Evolutionary conservation across 2,113 vertebrate genomes (phyloP).

Genomic region (Odontesthes bonariensis): DNA sequence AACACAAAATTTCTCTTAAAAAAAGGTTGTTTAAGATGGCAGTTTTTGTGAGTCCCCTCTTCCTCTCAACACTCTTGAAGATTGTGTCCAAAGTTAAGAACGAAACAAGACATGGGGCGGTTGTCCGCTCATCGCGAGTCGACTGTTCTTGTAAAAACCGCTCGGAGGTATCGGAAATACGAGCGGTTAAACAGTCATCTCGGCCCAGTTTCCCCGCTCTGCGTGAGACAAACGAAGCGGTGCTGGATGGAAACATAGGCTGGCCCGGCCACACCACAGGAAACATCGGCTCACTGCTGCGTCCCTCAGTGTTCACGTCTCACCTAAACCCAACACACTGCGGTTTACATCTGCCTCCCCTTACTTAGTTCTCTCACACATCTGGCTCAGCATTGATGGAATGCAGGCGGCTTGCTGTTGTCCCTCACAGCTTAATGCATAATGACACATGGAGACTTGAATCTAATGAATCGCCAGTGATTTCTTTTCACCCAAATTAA

Average conservation of each 20-base stretch:
- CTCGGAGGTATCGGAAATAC: slow-evolving; percentile 46
- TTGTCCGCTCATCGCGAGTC: neutral
- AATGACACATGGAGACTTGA: too few species aligned
- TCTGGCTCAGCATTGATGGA: too few species aligned
- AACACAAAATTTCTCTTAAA: neutral
- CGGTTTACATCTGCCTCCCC: too few species aligned
- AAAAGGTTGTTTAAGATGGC: neutral
- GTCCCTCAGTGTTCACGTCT: neutral
- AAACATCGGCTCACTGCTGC: slow-evolving; percentile 35
- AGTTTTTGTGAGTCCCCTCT: neutral
- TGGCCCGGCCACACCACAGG: slow-evolving; percentile 40
- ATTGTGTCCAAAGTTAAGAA: neutral
- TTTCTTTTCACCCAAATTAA: too few species aligned
- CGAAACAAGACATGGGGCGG: neutral
- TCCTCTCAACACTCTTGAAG: fast-evolving
- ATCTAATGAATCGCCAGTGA: too few species aligned
- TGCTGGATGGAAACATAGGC: slow-evolving; percentile 33
- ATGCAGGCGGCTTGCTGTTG: too few species aligned
- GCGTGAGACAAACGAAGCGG: slow-evolving; percentile 37
- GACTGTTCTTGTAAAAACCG: slow-evolving; percentile 7
- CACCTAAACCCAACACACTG: neutral
- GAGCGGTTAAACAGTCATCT: slow-evolving; percentile 13
- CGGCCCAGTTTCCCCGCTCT: slow-evolving; percentile 3
- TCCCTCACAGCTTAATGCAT: too few species aligned
- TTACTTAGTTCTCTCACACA: too few species aligned